These are phyloP conservation scores for Sisor rabdophorus DNA, from an alignment of 2,113 vertebrate genomes.

Conservation along the genomic window DNA sequence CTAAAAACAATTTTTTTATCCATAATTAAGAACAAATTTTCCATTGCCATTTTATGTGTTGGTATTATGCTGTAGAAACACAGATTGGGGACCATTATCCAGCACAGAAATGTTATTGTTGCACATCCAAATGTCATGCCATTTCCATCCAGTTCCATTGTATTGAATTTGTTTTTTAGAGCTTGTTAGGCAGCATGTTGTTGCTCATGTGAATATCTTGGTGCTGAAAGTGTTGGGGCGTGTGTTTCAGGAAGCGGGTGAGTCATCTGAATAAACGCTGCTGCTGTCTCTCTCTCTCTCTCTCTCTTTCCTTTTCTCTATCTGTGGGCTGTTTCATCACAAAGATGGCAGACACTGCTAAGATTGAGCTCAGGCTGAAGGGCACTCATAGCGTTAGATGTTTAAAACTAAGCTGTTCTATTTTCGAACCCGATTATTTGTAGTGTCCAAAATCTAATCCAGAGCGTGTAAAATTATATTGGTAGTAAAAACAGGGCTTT, in stretches of 20 bases:
- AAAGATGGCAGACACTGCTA: conserved; percentile 39
- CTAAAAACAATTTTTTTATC: too few species aligned
- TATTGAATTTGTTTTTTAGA: background rate
- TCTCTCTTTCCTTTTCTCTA: too few species aligned
- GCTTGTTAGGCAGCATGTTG: conserved; percentile 22
- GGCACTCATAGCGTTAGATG: conserved; percentile 20
- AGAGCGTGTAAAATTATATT: background rate
- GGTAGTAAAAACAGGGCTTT: background rate
- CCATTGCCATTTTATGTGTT: background rate
- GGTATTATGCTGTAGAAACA: background rate
- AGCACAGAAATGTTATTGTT: background rate
- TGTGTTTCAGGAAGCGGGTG: conserved; percentile 32
- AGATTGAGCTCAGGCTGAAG: conserved; percentile 31
- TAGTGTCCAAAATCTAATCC: background rate
- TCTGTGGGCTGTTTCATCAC: conserved; percentile 37
- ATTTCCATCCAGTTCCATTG: background rate
- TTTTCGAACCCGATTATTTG: conserved; percentile 10
- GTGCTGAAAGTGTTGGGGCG: conserved; percentile 20
- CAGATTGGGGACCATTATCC: background rate
- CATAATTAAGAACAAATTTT: background rate
- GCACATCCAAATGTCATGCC: background rate
- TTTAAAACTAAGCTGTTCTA: conserved; percentile 12
- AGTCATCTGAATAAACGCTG: conserved; percentile 42
- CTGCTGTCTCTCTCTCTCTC: background rate
- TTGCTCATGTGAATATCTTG: conserved; percentile 24